Evolutionary conservation across 2,797 vertebrate species (phyloP).

Genomic region (Triplophysa bombifrons): DNA sequence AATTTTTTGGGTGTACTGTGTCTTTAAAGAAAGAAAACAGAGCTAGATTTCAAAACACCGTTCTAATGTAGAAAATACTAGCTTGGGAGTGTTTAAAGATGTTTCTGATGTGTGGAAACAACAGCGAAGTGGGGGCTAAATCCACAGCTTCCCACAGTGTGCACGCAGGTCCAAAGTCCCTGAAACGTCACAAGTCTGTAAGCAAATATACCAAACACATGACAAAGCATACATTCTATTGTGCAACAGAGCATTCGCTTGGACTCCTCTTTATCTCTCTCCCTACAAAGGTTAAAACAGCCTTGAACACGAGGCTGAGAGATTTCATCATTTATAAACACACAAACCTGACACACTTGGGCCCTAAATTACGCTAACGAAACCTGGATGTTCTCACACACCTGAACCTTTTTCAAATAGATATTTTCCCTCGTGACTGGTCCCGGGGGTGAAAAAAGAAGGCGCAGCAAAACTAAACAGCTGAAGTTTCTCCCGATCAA

Average conservation of each 20-base stretch:
- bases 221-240: slow-evolving; percentile 42
- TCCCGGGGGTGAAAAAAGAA: not conserved
- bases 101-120: slow-evolving; percentile 10
- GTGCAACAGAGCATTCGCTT: slow-evolving; percentile 14
- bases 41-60: not conserved
- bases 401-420: slow-evolving; percentile 2
- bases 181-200: slow-evolving; percentile 36
- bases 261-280: not conserved
- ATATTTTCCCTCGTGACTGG: not conserved
- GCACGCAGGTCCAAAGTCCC: slow-evolving; percentile 41
- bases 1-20: too few species aligned
- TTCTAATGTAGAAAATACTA: not conserved
- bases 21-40: too few species aligned
- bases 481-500: slow-evolving; percentile 17
- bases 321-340: not conserved
- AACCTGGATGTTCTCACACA: slow-evolving; percentile 5
- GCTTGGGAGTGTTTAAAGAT: not conserved
- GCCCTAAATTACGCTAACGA: slow-evolving; percentile 14
- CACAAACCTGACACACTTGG: not conserved
- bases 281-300: slow-evolving; percentile 26
- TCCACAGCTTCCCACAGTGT: slow-evolving; percentile 8
- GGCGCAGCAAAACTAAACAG: slow-evolving; percentile 7
- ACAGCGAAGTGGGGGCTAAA: slow-evolving; percentile 8
- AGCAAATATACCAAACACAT: slow-evolving; percentile 44
- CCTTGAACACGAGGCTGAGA: not conserved